Percentiles rank a stretch among this genome's conserved stretches.
Conservation (phyloP, 92 coral and sea anemone genomes). For the Palythoa caribaeorum region DNA sequence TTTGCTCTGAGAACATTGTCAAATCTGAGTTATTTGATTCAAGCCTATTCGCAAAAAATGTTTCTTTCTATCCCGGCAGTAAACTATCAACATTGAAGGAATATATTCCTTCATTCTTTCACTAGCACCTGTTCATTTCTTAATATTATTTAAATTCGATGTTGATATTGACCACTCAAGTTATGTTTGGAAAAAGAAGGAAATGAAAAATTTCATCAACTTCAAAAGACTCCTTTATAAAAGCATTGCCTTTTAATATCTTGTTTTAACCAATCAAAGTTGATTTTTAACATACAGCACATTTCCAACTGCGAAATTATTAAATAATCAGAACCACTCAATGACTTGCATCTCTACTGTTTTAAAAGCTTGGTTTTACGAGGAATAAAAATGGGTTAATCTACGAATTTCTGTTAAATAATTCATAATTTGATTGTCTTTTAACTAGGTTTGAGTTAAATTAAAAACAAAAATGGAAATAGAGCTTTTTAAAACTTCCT, state of each 20-base stretch:
- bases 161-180: not conserved
- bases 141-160: not conserved
- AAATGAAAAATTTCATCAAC: constrained; percentile 4
- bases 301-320: constrained; percentile 7
- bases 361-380: not conserved
- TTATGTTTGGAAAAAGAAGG: not conserved
- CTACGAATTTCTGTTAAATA: not conserved
- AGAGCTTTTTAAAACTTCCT: not conserved
- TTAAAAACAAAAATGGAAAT: not conserved
- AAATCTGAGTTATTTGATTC: not conserved
- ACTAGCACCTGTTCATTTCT: not conserved
- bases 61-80: not conserved
- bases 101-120: too few species aligned
- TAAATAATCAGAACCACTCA: not conserved
- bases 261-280: not conserved
- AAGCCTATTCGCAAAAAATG: not conserved
- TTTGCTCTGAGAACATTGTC: not conserved
- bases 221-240: not conserved
- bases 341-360: not conserved
- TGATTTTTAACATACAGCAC: not conserved
- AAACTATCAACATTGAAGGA: too few species aligned
- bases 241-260: not conserved
- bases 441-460: not conserved
- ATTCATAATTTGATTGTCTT: not conserved
- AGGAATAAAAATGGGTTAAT: not conserved